These are phyloP conservation scores for Petrosia ficiformis DNA, from an alignment of 37 sponge, comb jelly and placozoan genomes.

Conservation along the genomic window DNA sequence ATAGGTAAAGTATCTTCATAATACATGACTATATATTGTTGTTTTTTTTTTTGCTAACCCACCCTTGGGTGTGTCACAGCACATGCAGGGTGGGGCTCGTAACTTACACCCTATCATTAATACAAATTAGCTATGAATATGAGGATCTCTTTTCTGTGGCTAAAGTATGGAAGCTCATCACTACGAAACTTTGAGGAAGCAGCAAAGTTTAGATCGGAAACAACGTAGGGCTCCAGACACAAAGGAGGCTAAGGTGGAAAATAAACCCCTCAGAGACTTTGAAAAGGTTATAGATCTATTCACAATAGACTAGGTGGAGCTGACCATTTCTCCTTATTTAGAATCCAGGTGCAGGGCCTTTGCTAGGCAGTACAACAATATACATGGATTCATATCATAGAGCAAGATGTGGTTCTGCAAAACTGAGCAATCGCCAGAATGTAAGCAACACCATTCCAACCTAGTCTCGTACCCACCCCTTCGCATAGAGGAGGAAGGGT, in stretches of 20 bases:
- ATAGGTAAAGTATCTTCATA: constrained; percentile 34
- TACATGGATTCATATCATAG: not conserved
- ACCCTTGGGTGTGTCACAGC: not conserved
- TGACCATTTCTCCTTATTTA: too few relatives aligned
- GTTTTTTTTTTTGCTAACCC: not conserved
- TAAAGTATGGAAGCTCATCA: constrained; percentile 38
- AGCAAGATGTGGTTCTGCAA: not conserved
- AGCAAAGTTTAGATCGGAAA: not conserved
- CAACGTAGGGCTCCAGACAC: not conserved
- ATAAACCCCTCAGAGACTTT: too few relatives aligned
- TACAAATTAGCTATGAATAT: not conserved
- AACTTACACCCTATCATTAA: too few relatives aligned
- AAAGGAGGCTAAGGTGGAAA: too few relatives aligned
- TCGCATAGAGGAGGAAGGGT: too few relatives aligned
- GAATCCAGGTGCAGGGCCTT: not conserved
- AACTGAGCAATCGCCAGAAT: not conserved
- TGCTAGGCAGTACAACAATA: not conserved
- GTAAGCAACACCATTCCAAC: too few relatives aligned
- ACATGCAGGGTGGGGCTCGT: constrained; percentile 2
- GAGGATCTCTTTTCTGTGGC: not conserved
- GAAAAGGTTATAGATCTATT: not conserved
- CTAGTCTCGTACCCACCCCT: too few relatives aligned
- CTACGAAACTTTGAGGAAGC: constrained; percentile 37
- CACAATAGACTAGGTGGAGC: too few relatives aligned
- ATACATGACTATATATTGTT: not conserved